A percentile compares a stretch with the other conserved stretches of the same genome.
phyloP scores from a whole-genome alignment of 1,140 invertebrate species.

The Brachionus asplanchnoidis region DNA sequence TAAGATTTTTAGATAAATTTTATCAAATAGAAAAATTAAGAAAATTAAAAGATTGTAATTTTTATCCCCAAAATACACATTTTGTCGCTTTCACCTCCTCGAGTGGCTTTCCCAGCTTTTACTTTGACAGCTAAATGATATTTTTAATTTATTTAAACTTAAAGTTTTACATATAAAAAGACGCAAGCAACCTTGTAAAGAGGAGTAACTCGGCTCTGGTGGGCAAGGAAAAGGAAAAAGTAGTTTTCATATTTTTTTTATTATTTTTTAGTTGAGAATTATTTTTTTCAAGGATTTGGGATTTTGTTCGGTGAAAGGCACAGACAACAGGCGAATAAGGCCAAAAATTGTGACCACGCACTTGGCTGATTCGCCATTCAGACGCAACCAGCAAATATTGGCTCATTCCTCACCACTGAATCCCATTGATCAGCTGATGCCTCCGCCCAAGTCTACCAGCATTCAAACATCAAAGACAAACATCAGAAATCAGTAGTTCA shows the following conservation, averaged over 20 bases:
- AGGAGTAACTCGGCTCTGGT: neutral
- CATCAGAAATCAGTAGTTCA: neutral
- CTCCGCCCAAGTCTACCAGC: neutral
- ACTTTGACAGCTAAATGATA: neutral
- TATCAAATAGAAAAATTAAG: neutral
- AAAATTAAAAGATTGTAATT: constrained; percentile 8
- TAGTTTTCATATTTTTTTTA: neutral
- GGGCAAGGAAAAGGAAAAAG: constrained; percentile 11
- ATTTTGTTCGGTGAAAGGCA: neutral
- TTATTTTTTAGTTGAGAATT: neutral
- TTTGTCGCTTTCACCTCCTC: neutral
- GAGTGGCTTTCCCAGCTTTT: neutral
- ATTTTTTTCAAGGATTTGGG: constrained; percentile 1
- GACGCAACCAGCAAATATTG: neutral
- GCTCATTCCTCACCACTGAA: constrained; percentile 3
- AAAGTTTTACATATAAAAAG: constrained; percentile 1
- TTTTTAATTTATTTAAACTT: neutral
- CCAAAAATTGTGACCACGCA: neutral
- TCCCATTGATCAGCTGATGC: neutral
- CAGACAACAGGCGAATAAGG: neutral
- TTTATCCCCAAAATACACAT: neutral
- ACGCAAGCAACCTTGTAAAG: neutral
- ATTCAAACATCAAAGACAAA: constrained; percentile 1
- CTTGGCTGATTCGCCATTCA: neutral
- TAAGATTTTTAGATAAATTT: neutral